A percentile compares a stretch with the other conserved stretches of the same genome.
phyloP scores from a whole-genome alignment of 2,888 invertebrate species.

The Drosophila lutescens region DNA sequence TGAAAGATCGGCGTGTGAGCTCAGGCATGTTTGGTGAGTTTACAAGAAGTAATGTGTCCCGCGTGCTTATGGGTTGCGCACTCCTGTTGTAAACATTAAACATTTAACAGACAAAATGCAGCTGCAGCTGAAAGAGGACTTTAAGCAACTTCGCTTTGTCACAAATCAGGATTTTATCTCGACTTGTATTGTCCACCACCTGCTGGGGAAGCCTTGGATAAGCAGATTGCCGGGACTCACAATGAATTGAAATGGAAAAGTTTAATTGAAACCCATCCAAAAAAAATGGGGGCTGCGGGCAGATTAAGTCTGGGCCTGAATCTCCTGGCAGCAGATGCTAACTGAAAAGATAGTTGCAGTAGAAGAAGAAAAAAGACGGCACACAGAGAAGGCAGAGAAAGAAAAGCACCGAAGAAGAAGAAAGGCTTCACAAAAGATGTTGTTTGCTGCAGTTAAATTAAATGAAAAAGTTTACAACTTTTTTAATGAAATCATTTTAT shows the following conservation, averaged over 20 bases:
- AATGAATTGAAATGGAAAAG: constrained; percentile 65
- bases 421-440: constrained; percentile 71
- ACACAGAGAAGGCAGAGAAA: not conserved
- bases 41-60: too few relatives aligned
- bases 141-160: not conserved
- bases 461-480: constrained; percentile 79
- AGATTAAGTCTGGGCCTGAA: not conserved
- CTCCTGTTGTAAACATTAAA: too few relatives aligned
- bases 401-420: constrained; percentile 1
- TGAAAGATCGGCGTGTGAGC: too few relatives aligned
- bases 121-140: not conserved
- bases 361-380: not conserved
- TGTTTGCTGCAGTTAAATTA: constrained; percentile 75
- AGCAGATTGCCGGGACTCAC: constrained; percentile 26
- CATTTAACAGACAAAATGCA: not conserved
- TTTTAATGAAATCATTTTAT: constrained; percentile 80
- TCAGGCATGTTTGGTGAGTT: too few relatives aligned
- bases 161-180: not conserved
- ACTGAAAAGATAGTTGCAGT: constrained; percentile 45
- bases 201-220: not conserved
- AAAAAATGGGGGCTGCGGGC: constrained; percentile 1
- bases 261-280: constrained; percentile 73
- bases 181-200: not conserved
- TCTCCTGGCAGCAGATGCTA: constrained; percentile 47
- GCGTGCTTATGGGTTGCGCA: too few relatives aligned